These are phyloP conservation scores for Ectobius pallidus DNA, from an alignment of 2,888 invertebrate species.

Conservation along the genomic window DNA sequence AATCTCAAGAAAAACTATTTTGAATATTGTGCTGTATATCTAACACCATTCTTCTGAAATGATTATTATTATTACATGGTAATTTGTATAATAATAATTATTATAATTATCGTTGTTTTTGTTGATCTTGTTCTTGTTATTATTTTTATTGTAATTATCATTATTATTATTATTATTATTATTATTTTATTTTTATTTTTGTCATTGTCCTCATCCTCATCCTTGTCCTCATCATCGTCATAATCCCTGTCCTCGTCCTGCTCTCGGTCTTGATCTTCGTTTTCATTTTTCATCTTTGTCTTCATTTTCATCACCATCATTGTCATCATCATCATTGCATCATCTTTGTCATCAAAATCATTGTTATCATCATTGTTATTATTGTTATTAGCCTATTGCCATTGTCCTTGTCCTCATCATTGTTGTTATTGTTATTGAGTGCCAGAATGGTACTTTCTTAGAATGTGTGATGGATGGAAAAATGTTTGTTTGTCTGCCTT, in stretches of 20 bases:
- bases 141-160: background rate
- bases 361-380: background rate
- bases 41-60: no score
- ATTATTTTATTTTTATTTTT: no score
- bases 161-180: background rate
- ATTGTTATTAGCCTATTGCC: background rate
- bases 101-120: background rate
- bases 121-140: background rate
- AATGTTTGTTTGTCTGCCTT: no score
- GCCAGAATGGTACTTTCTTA: no score
- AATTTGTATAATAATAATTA: no score
- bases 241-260: background rate
- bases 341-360: background rate
- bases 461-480: no score
- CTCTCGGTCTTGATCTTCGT: background rate
- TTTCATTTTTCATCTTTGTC: background rate
- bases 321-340: background rate
- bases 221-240: background rate
- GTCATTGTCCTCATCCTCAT: no score
- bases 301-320: background rate
- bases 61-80: no score
- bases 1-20: no score
- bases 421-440: no score
- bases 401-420: background rate
- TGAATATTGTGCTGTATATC: no score